Percentiles rank a stretch among this genome's conserved stretches.
phyloP scores from a whole-genome alignment of 2,113 vertebrate genomes.

The Salminus brasiliensis region DNA sequence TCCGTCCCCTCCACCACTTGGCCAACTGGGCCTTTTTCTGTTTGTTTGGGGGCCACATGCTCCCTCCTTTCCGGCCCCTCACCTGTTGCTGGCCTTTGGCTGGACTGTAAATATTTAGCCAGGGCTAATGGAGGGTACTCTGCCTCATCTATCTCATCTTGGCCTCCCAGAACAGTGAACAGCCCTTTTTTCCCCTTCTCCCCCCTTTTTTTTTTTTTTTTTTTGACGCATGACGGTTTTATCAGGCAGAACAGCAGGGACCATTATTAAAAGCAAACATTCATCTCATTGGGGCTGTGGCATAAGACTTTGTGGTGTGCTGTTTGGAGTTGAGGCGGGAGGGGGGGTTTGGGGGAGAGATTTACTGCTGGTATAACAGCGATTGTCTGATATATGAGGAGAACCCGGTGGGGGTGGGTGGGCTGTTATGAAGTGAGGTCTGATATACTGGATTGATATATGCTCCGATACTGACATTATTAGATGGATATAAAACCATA shows the following conservation, averaged over 20 bases:
- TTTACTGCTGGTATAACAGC: conserved; percentile 28
- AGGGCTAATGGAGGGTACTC: conserved; percentile 51
- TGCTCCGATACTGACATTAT: too few species aligned
- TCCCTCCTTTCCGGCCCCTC: conserved; percentile 53
- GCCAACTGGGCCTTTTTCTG: conserved; percentile 18
- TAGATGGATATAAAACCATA: too few species aligned
- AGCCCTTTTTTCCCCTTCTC: conserved; percentile 12
- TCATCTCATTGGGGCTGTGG: conserved; percentile 19
- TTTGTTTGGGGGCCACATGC: conserved; percentile 18
- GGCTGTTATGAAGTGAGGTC: too few species aligned
- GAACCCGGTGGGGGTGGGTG: background rate
- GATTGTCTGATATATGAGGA: conserved; percentile 12
- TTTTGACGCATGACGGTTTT: conserved; percentile 49
- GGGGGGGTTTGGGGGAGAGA: background rate
- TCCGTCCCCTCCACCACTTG: conserved; percentile 47
- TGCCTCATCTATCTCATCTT: conserved; percentile 53
- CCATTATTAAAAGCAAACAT: conserved; percentile 66
- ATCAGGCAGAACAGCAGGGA: conserved; percentile 46
- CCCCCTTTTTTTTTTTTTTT: background rate
- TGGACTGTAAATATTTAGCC: conserved; percentile 64
- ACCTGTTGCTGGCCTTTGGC: conserved; percentile 59
- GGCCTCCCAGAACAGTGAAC: conserved; percentile 28
- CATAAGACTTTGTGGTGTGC: conserved; percentile 36
- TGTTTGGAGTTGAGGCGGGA: conserved; percentile 26
- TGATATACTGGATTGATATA: too few species aligned